Base-by-base conservation (phyloP, 2,113 vertebrate species). In the Trochalopteron elliotii region DNA sequence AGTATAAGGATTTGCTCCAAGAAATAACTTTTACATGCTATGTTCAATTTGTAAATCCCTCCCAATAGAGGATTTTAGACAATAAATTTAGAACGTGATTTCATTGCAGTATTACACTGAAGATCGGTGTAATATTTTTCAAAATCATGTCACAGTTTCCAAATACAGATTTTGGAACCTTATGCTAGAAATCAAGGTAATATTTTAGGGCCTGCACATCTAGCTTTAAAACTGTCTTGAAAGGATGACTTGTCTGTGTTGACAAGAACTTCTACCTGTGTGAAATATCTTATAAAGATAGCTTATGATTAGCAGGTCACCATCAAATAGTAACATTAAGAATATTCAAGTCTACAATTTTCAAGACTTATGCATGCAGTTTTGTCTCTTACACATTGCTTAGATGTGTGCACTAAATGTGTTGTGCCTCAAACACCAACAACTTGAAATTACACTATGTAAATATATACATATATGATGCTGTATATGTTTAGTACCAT, bases 281-380 rank as follows among this genome's bases (percentile, higher is more conserved):
- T 96, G 96, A 97, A 97, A 95, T 97, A 98, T 98, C 98, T 98
- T 98, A 98, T 98, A 98, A 98, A 98, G 97, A 98, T 98, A 97
- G 95, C 94, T 97, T 96, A 92, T 30, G 79, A 96, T 87, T 97
- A 97, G 94, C 95, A 98, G 96, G 97, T 98, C 97, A 98, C 97
- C 97, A 93, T 98, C 97, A 97, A 96, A 96, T 92, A 97, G 96
- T 96, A 98, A 98, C 94, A 97, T 96, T 91, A 90, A 97, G 95
- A 96, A 95, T 98, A 97, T 94, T 97, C 69, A 98, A 95, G 95
- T 97, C 89, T 97, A 97, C 95, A 94, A 96, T 94, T 89, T 90
- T 95, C 97, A 98, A 97, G 93, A 96, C 53, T 83, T 92, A 91
- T 42, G 91, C 98, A 98, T 98, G 98, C 98, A n/a, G 61, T 92